Percentiles rank a stretch among this genome's conserved stretches.
phyloP scores from a whole-genome alignment of 1,140 invertebrate species.

The Heterodera carotae region DNA sequence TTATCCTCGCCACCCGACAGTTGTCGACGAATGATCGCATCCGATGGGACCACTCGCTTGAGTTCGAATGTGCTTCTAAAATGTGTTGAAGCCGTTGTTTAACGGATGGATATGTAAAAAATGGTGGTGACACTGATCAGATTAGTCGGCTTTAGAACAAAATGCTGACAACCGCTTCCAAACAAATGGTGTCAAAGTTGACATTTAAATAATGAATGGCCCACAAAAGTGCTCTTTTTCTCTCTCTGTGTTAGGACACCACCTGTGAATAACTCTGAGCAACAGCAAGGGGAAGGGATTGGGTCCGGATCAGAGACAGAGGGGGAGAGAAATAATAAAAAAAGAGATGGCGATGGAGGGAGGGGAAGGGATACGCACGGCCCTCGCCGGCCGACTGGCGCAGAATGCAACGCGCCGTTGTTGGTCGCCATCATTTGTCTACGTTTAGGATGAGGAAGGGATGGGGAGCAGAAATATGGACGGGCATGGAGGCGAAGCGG shows the following conservation, averaged over 20 bases:
- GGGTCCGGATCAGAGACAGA: neutral
- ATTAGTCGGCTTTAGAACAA: neutral
- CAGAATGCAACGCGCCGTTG: neutral
- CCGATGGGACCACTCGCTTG: constrained; percentile 38
- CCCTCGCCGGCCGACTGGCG: neutral
- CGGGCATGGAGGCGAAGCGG: neutral
- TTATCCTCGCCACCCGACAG: neutral
- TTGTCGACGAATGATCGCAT: constrained; percentile 28
- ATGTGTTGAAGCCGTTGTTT: neutral
- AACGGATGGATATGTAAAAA: neutral
- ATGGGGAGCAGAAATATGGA: neutral
- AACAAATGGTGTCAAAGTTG: neutral
- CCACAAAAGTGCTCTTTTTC: neutral
- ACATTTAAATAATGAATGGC: constrained; percentile 2
- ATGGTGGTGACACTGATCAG: neutral
- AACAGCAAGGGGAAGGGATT: neutral
- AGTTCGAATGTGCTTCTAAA: constrained; percentile 34
- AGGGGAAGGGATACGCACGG: neutral
- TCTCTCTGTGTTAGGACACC: neutral
- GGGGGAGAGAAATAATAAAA: neutral
- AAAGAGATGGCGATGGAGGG: neutral
- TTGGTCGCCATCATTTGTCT: neutral
- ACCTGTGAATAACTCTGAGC: neutral
- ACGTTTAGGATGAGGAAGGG: neutral
- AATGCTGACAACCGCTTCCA: neutral